phyloP scores from a whole-genome alignment of 1,140 invertebrate genomes.

The Temnothorax longispinosus region DNA sequence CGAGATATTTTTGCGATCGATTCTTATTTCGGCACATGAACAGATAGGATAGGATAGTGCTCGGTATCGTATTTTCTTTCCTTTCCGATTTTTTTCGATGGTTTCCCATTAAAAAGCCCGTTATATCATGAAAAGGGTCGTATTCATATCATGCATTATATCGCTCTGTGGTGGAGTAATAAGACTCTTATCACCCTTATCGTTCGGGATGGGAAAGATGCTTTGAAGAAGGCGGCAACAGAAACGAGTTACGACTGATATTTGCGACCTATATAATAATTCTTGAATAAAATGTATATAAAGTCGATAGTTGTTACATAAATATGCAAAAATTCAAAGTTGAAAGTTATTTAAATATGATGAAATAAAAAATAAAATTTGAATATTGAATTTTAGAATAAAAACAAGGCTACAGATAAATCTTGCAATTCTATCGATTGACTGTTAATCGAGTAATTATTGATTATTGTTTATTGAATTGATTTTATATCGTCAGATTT shows the following conservation, averaged over 20 bases:
- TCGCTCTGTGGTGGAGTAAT: neutral
- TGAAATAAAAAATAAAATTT: neutral
- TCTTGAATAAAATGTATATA: neutral
- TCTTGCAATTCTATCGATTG: neutral
- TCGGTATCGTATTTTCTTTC: slow-evolving; percentile 19
- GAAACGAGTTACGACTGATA: neutral
- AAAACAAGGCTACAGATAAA: neutral
- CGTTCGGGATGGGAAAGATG: neutral
- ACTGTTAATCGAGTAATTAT: neutral
- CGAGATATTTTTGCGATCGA: slow-evolving; percentile 48
- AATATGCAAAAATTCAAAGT: neutral
- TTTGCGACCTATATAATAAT: neutral
- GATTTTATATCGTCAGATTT: neutral
- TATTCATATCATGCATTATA: neutral
- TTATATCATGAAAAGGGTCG: slow-evolving; percentile 7
- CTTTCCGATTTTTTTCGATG: neutral
- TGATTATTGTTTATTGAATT: neutral
- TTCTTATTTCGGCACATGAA: slow-evolving; percentile 38
- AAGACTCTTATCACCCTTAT: slow-evolving; percentile 21
- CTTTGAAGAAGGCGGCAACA: neutral
- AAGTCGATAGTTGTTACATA: neutral
- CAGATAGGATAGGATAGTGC: slow-evolving; percentile 1
- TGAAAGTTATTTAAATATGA: neutral
- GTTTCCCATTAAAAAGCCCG: neutral
- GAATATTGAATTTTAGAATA: neutral